Base-by-base conservation (phyloP, 2,113 vertebrate species). In the Varanus salvator region DNA sequence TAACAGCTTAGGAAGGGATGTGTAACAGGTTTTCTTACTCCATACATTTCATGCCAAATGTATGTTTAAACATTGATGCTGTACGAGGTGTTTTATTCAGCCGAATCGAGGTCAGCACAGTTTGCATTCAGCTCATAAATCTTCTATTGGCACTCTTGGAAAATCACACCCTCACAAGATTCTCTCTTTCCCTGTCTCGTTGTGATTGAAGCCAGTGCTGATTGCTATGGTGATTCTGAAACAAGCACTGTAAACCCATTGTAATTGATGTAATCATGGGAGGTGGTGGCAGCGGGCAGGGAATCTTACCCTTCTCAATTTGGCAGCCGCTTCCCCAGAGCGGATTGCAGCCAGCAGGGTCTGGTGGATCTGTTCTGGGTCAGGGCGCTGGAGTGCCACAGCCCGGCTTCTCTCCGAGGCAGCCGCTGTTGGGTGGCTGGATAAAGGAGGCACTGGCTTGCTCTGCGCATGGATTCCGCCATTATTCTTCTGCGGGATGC, bases 281-380 rank as follows among this genome's bases (percentile, higher is more conserved):
- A 3, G 29, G 29, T 54, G 54, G 54, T 12, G 54, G 64, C 69
- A 25, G 48, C 44, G 50, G 77, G 44, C 38, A 29, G 34, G 27
- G 77, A 94, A 94, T 95, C 96, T 96, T 96, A 98, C 97, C 95
- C 96, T 97, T 96, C 97, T 98, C 95, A 98, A 89, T 92, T 93
- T 98, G 97, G 98, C 97, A 93, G 97, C 97, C 92, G 97, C 97
- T 92, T 98, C 97, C 95, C 97, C 98, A 78, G 97, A 98, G 87
- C 97, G 97, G 90, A 98, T 97, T 78, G 97, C 97, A 93, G 96
- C 97, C 95, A 98, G 96, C 93, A 98, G 77, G 91, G 96, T 97
- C 95, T 97, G 97, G 89, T 97, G 97, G 95, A 98, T 95, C 91
- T 97, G 94, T 95, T 97, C 98, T 72, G 97, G 97, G 95, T 98